phyloP scores from a whole-genome alignment of 30 jellyfish, hydroid and myxozoan species.

The Cassiopea andromeda region DNA sequence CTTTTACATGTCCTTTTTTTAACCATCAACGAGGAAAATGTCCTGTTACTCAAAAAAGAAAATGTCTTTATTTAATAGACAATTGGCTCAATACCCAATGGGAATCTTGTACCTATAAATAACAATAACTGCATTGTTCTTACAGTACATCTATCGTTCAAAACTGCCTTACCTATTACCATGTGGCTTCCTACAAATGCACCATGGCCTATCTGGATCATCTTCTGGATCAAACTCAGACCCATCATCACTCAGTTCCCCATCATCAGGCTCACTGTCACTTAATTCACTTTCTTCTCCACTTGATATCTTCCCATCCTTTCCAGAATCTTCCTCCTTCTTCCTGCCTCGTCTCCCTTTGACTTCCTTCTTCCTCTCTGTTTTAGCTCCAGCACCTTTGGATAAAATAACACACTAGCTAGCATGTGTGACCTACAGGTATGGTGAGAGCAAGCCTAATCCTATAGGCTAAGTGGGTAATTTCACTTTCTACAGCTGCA shows the following conservation, averaged over 20 bases:
- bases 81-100: too few relatives aligned
- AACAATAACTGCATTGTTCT: too few relatives aligned
- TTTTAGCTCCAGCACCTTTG: neutral
- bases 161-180: constrained; percentile 81
- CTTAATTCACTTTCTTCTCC: constrained; percentile 33
- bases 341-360: constrained; percentile 1
- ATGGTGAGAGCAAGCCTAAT: too few relatives aligned
- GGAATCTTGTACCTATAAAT: too few relatives aligned
- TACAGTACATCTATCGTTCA: neutral
- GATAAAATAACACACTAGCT: neutral
- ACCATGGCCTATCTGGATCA: constrained; percentile 96
- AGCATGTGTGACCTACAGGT: neutral
- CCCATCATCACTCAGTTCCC: constrained; percentile 88
- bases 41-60: too few relatives aligned
- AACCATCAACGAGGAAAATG: too few relatives aligned
- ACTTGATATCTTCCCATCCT: constrained; percentile 3
- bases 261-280: constrained; percentile 92
- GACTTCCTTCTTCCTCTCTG: neutral
- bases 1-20: too few relatives aligned
- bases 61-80: too few relatives aligned
- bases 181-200: constrained; percentile 95
- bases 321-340: neutral
- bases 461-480: too few relatives aligned
- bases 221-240: constrained; percentile 98
- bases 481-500: too few relatives aligned